phyloP scores from a whole-genome alignment of 2,797 vertebrate species.

The Odontamblyopus rebecca region DNA sequence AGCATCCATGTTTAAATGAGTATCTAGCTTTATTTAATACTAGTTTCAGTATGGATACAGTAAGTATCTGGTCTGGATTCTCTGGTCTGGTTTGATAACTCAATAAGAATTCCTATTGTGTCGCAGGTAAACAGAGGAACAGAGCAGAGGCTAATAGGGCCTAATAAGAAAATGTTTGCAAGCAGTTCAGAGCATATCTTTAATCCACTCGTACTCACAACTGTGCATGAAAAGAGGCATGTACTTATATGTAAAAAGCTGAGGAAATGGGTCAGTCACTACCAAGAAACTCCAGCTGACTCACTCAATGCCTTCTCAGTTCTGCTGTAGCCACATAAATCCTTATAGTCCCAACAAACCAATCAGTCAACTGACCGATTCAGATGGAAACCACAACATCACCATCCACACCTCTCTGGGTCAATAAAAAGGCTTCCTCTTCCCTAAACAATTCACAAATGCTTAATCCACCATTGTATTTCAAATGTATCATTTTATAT shows the following conservation, averaged over 20 bases:
- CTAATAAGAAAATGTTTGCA: background rate
- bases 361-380: background rate
- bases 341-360: background rate
- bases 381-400: too few species aligned
- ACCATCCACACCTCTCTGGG: too few species aligned
- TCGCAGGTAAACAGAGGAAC: slow-evolving; percentile 45
- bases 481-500: background rate
- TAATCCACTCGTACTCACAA: background rate
- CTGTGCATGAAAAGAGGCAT: background rate
- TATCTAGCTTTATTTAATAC: too few species aligned
- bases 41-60: too few species aligned
- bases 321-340: background rate
- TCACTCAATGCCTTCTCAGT: background rate
- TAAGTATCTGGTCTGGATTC: too few species aligned
- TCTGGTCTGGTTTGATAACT: slow-evolving; percentile 16
- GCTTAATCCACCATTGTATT: background rate
- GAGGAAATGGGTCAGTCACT: background rate
- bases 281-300: background rate
- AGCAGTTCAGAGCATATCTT: too few species aligned
- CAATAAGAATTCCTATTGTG: slow-evolving; percentile 59
- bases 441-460: background rate
- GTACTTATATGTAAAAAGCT: background rate
- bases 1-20: too few species aligned
- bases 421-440: too few species aligned
- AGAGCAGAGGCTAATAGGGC: background rate